Base-by-base conservation (phyloP, 2,797 vertebrate species). In the Acipenser transmontanus region DNA sequence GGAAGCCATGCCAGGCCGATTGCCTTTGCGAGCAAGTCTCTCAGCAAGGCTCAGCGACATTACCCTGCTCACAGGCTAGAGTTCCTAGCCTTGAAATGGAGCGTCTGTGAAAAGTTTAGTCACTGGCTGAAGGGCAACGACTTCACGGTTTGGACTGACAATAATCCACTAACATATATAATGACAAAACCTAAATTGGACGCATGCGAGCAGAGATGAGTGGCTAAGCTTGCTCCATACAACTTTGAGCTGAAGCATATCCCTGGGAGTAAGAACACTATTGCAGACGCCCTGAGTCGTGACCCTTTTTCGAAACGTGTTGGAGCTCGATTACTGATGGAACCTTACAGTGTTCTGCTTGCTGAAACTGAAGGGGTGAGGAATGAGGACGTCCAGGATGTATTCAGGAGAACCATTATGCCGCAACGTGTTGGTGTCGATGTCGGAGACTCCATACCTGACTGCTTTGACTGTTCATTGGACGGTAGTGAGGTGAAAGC, bases 31-130 rank as follows among this genome's bases (percentile, higher is more conserved):
- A 54, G 52, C n/a, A 54, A 54, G 52, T 9, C 52, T n/a, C n/a
- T 54, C 8, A 54, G 51, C 4, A 12, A 8, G 12, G 3, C 51
- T 12, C 51, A 54, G 12, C 1, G 51, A 54, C 8, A 12, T 2
- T 54, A 54, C 12, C 51, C 51, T 8, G 51, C 2, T 8, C 12
- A 54, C 2, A 54, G 12, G 51, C 51, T 65, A 7, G 49, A 52
- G 20, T 51, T 51, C 6, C 10, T 51, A 7, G 63, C 72, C 11
- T 59, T 64, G 0, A 72, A 69, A 10, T 70, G 74, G 56, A 73
- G 49, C 7, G 10, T 65, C 1, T 65, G 50, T 20, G 63, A 65
- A 9, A 65, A 56, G 51, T 65, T 65, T n/a, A 65, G 63, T 11
- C 63, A 65, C 20, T 20, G 11, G 49, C 7, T 52, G 14, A 63